These are phyloP conservation scores for Philereme vetulata DNA, from an alignment of 2,888 invertebrate species.

Conservation along the genomic window DNA sequence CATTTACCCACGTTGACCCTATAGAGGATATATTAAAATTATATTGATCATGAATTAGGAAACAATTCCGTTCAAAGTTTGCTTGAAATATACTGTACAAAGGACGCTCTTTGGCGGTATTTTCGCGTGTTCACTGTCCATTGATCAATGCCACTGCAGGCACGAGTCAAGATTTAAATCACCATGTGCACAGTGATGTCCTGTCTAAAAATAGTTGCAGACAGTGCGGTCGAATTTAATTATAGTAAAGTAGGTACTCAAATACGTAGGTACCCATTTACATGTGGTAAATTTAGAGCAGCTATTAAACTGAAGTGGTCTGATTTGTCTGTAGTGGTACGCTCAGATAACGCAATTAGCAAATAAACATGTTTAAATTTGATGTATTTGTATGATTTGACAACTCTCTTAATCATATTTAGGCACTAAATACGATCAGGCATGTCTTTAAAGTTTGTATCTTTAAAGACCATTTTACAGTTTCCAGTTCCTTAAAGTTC, in stretches of 20 bases:
- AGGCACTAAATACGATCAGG: no score
- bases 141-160: constrained; percentile 47
- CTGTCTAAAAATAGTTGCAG: constrained; percentile 62
- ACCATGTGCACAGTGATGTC: constrained; percentile 57
- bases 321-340: constrained; percentile 17
- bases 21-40: no score
- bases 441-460: no score
- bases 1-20: no score
- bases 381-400: no score
- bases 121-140: constrained; percentile 41
- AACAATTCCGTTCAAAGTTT: not conserved
- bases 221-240: constrained; percentile 48
- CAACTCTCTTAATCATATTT: no score
- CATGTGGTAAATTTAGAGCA: constrained; percentile 29
- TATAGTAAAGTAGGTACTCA: constrained; percentile 36
- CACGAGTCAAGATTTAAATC: constrained; percentile 56
- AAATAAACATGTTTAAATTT: no score
- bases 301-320: constrained; percentile 19
- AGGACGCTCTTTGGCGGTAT: constrained; percentile 1
- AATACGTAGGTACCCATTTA: constrained; percentile 36
- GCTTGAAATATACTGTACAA: not conserved
- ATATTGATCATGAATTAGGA: no score
- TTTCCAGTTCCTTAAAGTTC: no score
- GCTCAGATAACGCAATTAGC: constrained; percentile 1
- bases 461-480: no score